These are phyloP conservation scores for Molossus molossus DNA, from an alignment of 2,797 vertebrate species.

Conservation along the genomic window DNA sequence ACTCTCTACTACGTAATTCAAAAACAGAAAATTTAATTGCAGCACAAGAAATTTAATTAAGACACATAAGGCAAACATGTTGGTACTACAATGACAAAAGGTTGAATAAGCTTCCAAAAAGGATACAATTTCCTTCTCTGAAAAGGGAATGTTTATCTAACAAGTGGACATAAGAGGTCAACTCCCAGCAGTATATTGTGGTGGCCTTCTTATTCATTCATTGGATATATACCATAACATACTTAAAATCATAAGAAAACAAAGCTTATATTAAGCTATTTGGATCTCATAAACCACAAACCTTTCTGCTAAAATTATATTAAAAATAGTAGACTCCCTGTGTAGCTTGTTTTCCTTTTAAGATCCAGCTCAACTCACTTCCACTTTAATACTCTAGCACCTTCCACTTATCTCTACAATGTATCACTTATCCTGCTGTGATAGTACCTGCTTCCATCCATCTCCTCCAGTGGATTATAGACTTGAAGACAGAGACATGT, in stretches of 20 bases:
- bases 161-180: neutral
- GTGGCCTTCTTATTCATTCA: neutral
- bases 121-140: neutral
- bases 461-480: neutral
- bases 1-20: neutral
- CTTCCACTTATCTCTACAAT: neutral
- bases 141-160: neutral
- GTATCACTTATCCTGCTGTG: neutral
- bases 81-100: neutral
- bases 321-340: neutral
- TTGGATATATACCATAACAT: neutral
- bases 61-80: neutral
- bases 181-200: neutral
- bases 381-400: neutral
- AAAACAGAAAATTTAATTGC: neutral
- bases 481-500: neutral
- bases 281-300: neutral
- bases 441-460: neutral
- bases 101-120: neutral
- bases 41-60: conserved; percentile 19
- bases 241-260: neutral
- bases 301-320: neutral
- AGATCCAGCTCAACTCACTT: neutral
- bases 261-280: neutral
- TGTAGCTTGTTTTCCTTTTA: neutral